phyloP scores from a whole-genome alignment of 2,113 vertebrate genomes.

The Charina bottae region DNA sequence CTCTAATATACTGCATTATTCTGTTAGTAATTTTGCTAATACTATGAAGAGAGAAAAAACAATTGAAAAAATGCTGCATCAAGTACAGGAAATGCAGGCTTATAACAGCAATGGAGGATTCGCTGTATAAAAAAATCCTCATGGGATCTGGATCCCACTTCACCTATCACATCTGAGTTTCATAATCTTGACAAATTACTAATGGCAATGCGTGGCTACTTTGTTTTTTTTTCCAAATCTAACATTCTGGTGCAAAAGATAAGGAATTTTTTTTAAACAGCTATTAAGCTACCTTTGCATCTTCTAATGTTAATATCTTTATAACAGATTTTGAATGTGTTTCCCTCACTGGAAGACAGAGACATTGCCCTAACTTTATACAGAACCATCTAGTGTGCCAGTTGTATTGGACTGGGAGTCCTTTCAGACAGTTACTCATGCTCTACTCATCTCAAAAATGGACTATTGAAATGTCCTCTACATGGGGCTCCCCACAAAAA shows the following conservation, averaged over 20 bases:
- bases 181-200: too few species aligned
- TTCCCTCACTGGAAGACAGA: slow-evolving; percentile 31
- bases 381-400: too few species aligned
- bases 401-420: too few species aligned
- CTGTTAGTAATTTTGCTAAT: background rate
- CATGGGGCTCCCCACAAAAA: too few species aligned
- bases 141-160: too few species aligned
- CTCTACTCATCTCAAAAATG: too few species aligned
- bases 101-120: background rate
- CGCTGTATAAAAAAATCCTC: too few species aligned
- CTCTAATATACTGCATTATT: background rate
- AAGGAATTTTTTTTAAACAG: slow-evolving; percentile 24
- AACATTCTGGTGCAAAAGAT: slow-evolving; percentile 46
- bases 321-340: slow-evolving; percentile 22
- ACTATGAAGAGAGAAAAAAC: background rate
- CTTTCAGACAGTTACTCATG: too few species aligned
- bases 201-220: background rate
- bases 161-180: too few species aligned
- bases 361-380: background rate
- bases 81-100: background rate
- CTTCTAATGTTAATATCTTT: slow-evolving; percentile 18
- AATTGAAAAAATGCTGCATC: background rate
- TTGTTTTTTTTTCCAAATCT: background rate
- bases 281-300: background rate
- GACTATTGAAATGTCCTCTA: too few species aligned